These are phyloP conservation scores for Cheilosia grossa DNA, from an alignment of 2,888 invertebrate genomes.

Conservation along the genomic window DNA sequence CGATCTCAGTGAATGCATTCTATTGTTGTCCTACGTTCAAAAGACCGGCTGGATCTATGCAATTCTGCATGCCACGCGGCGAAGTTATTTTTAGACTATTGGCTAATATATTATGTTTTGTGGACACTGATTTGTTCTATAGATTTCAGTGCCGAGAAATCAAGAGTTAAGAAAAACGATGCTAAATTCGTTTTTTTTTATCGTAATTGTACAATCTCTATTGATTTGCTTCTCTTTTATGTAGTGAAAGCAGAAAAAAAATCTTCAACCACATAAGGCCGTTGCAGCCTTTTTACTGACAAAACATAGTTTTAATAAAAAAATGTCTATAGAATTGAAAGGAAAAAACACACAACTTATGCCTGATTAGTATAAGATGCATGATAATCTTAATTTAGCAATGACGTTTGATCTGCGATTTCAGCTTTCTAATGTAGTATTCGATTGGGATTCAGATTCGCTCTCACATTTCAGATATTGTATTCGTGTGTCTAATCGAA, in stretches of 20 bases:
- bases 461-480: too few relatives aligned
- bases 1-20: not conserved
- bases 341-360: too few relatives aligned
- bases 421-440: too few relatives aligned
- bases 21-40: not conserved
- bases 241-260: too few relatives aligned
- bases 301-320: too few relatives aligned
- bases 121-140: not conserved
- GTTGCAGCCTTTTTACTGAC: too few relatives aligned
- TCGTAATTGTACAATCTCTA: not conserved
- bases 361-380: too few relatives aligned
- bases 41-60: slow-evolving; percentile 46
- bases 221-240: slow-evolving; percentile 12
- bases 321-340: too few relatives aligned
- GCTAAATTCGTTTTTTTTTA: not conserved
- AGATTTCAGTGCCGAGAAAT: not conserved
- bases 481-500: too few relatives aligned
- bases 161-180: not conserved
- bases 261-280: too few relatives aligned
- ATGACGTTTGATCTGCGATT: too few relatives aligned
- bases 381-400: not conserved
- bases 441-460: too few relatives aligned
- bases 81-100: slow-evolving; percentile 42
- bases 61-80: slow-evolving; percentile 47
- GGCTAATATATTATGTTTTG: slow-evolving; percentile 3